Conservation (phyloP, 2,888 invertebrate genomes). For the Ceramica pisi region DNA sequence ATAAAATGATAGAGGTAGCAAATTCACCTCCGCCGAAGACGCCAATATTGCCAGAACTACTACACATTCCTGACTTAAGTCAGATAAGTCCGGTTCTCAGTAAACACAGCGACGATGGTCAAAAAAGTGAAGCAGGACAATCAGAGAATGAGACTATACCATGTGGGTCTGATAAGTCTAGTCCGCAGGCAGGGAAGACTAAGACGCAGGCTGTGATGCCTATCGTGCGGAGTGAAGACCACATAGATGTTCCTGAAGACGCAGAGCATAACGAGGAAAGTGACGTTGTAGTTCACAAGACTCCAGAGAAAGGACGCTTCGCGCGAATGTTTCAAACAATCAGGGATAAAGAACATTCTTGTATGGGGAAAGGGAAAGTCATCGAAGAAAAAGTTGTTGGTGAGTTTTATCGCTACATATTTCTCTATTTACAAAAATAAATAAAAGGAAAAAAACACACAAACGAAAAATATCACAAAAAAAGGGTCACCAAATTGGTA, state of each 20-base stretch:
- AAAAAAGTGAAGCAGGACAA: conserved; percentile 85
- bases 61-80: conserved; percentile 84
- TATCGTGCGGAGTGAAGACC: conserved; percentile 86
- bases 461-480: too few species aligned
- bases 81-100: conserved; percentile 85
- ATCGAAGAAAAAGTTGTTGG: conserved; percentile 86
- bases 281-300: conserved; percentile 83
- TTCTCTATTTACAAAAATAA: too few species aligned
- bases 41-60: conserved; percentile 84
- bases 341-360: conserved; percentile 86
- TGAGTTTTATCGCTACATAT: conserved; percentile 64
- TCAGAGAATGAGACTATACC: conserved; percentile 89
- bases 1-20: conserved; percentile 78
- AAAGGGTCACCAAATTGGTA: too few species aligned
- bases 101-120: conserved; percentile 86
- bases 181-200: conserved; percentile 84
- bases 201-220: conserved; percentile 89
- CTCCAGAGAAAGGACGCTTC: conserved; percentile 84
- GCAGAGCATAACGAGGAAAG: conserved; percentile 76
- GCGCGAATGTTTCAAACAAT: conserved; percentile 86
- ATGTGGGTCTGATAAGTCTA: conserved; percentile 88
- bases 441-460: too few species aligned
- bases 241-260: conserved; percentile 77
- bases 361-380: conserved; percentile 88
- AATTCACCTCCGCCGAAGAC: conserved; percentile 87